Percentiles rank a stretch among this genome's conserved stretches.
These are phyloP conservation scores for Hirundichthys speculiger DNA, from an alignment of 2,113 vertebrate genomes.

Conservation along the genomic window DNA sequence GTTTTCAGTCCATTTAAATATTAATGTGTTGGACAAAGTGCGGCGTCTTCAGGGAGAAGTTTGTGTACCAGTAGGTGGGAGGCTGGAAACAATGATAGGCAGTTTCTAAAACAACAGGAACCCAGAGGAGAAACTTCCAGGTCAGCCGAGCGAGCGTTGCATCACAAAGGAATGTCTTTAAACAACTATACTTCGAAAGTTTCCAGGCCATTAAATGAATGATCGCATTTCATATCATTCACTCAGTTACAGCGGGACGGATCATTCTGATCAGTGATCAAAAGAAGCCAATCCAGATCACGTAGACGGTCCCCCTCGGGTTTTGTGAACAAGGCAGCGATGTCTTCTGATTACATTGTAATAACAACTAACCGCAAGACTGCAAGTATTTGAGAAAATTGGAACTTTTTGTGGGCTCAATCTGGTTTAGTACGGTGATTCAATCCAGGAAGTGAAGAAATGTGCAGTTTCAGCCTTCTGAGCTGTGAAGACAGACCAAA, in stretches of 20 bases:
- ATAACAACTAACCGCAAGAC: too few relatives aligned
- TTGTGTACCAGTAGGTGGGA: constrained; percentile 23
- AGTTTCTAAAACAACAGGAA: constrained; percentile 10
- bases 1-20: constrained; percentile 35
- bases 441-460: too few relatives aligned
- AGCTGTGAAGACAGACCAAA: too few relatives aligned
- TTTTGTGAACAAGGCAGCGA: not conserved
- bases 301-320: too few relatives aligned
- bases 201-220: not conserved
- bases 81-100: constrained; percentile 19
- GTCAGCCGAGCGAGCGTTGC: not conserved
- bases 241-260: not conserved
- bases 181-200: not conserved
- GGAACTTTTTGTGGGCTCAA: too few relatives aligned
- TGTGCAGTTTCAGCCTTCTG: too few relatives aligned
- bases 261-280: not conserved
- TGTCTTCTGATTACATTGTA: too few relatives aligned
- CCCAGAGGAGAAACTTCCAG: constrained; percentile 1
- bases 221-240: not conserved
- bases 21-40: constrained; percentile 33
- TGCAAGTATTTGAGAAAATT: too few relatives aligned
- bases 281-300: not conserved
- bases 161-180: not conserved
- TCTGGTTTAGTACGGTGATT: too few relatives aligned
- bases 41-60: constrained; percentile 28